Evolutionary conservation across 92 coral and sea anemone species (phyloP).

Genomic region (Porites divaricata): DNA sequence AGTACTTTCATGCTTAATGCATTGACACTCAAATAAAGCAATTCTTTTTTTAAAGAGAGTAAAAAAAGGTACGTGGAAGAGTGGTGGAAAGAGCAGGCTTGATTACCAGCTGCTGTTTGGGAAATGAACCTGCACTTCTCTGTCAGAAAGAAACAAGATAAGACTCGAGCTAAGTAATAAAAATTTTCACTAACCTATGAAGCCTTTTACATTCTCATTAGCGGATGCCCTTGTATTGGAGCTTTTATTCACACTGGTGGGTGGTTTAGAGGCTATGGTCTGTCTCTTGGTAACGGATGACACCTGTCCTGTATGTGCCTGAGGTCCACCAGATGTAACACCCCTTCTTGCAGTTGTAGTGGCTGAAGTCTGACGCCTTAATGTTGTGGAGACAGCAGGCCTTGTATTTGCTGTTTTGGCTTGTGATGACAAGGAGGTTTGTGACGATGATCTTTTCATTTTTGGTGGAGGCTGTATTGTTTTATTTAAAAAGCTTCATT

Average conservation of each 20-base stretch:
- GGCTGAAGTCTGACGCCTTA: conserved; percentile 79
- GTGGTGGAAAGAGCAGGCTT: no score
- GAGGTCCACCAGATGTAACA: conserved; percentile 26
- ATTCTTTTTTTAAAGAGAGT: no score
- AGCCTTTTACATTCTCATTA: not conserved
- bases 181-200: conserved; percentile 11
- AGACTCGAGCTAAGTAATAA: not conserved
- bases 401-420: conserved; percentile 21
- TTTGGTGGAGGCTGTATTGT: conserved; percentile 49
- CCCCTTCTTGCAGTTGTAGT: conserved; percentile 42
- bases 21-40: no score
- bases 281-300: conserved; percentile 40
- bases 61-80: no score
- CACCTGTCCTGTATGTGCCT: conserved; percentile 40
- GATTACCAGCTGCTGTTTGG: no score
- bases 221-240: conserved; percentile 4
- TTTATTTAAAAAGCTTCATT: no score
- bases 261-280: conserved; percentile 57
- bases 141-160: not conserved
- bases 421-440: conserved; percentile 30
- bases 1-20: no score
- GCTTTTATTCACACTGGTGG: conserved; percentile 2
- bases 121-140: no score
- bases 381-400: conserved; percentile 40
- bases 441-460: conserved; percentile 48